Evolutionary conservation across 2,113 vertebrate genomes (phyloP).

Genomic region (Marcusenius ussheri): DNA sequence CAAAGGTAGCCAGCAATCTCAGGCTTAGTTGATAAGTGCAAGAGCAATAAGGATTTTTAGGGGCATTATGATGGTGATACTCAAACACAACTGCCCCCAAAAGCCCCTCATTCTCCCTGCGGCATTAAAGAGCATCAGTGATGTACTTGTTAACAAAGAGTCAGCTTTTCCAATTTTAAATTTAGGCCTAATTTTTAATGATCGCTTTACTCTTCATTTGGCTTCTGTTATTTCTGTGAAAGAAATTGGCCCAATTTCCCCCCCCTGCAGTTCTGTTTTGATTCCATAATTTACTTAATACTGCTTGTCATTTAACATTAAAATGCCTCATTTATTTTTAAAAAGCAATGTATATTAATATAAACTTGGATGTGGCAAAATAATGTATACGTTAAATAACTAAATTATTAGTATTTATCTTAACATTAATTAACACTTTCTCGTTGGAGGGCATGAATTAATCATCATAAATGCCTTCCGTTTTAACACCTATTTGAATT

Average conservation of each 20-base stretch:
- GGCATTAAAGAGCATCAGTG: slow-evolving; percentile 22
- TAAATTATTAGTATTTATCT: neutral
- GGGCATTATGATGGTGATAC: slow-evolving; percentile 85
- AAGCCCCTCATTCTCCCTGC: slow-evolving; percentile 94
- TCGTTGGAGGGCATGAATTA: neutral
- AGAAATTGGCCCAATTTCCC: neutral
- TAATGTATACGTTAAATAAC: neutral
- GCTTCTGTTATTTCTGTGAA: neutral
- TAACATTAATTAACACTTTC: neutral
- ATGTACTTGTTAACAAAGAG: neutral
- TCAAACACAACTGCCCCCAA: slow-evolving; percentile 90
- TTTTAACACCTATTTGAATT: neutral
- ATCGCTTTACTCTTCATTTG: neutral
- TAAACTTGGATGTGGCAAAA: neutral
- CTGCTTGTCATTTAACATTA: neutral
- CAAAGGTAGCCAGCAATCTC: neutral
- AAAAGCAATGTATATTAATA: neutral
- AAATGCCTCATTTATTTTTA: neutral
- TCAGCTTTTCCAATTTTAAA: neutral
- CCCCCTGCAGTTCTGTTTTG: neutral
- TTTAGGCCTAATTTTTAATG: neutral
- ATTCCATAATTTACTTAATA: neutral
- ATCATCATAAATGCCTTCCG: neutral
- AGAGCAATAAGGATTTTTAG: slow-evolving; percentile 94
- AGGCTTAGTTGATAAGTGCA: slow-evolving; percentile 65